Conservation (phyloP, 2,888 invertebrate genomes). For the Nasonia oneida region DNA sequence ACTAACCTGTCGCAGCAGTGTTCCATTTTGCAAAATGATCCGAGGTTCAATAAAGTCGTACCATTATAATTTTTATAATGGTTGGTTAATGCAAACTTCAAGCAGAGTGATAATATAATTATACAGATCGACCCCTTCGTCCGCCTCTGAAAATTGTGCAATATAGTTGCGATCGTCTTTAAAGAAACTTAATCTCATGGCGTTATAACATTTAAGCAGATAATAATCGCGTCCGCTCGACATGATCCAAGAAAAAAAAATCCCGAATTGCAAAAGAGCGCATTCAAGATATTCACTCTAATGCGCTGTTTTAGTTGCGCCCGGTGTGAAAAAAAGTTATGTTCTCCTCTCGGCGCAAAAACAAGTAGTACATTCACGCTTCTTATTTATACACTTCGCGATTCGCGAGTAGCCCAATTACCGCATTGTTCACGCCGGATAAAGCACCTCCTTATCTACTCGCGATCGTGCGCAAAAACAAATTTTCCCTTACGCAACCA, state of each 20-base stretch:
- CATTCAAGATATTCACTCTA: no score
- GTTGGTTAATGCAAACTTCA: neutral
- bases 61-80: neutral
- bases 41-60: no score
- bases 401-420: neutral
- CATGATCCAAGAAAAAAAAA: no score
- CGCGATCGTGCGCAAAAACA: conserved; percentile 15
- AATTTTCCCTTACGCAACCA: conserved; percentile 19
- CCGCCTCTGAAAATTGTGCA: neutral
- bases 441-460: neutral
- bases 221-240: neutral
- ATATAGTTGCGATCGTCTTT: neutral
- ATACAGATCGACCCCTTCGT: neutral
- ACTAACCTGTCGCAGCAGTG: no score
- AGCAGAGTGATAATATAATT: neutral
- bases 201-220: neutral
- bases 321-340: neutral
- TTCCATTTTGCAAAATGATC: no score
- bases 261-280: no score
- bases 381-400: neutral
- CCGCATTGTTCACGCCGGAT: conserved; percentile 10
- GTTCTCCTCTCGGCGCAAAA: neutral
- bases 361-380: neutral
- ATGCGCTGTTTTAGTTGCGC: no score
- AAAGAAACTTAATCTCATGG: neutral